A percentile compares a stretch with the other conserved stretches of the same genome.
Evolutionary conservation across 2,888 invertebrate species (phyloP).

Genomic region (Brachyptera risi): DNA sequence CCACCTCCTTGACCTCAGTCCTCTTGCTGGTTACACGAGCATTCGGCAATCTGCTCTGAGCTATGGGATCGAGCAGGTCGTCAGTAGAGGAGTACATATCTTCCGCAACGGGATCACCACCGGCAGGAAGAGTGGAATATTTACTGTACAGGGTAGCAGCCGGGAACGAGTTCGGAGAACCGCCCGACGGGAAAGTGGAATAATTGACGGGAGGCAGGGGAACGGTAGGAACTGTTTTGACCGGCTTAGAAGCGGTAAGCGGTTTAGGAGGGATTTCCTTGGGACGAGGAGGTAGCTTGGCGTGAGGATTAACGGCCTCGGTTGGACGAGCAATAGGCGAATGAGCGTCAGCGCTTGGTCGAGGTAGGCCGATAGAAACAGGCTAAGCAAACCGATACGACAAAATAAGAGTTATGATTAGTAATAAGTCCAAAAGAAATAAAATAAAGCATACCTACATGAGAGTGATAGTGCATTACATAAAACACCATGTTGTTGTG

Average conservation of each 20-base stretch:
- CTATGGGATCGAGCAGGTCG: constrained; percentile 35
- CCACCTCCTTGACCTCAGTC: constrained; percentile 32
- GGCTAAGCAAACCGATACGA: constrained; percentile 29
- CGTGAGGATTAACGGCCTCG: constrained; percentile 9
- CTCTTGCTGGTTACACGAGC: constrained; percentile 33
- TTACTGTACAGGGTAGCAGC: constrained; percentile 50
- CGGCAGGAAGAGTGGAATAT: constrained; percentile 48
- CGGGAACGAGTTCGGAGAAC: constrained; percentile 50
- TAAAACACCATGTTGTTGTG: too few species aligned
- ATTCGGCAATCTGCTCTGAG: constrained; percentile 34
- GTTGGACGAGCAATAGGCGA: constrained; percentile 8
- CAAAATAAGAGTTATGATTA: constrained; percentile 20
- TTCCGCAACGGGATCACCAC: constrained; percentile 27
- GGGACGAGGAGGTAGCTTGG: constrained; percentile 4
- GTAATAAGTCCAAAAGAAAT: constrained; percentile 1
- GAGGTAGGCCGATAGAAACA: constrained; percentile 27
- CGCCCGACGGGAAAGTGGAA: constrained; percentile 40
- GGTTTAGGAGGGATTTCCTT: constrained; percentile 10
- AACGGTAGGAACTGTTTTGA: constrained; percentile 46
- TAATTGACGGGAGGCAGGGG: constrained; percentile 18
- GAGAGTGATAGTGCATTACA: not conserved
- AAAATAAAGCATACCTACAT: not conserved
- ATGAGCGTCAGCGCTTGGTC: constrained; percentile 17
- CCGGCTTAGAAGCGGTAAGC: not conserved
- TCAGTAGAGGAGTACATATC: constrained; percentile 32